Conservation (phyloP, 2,888 invertebrate genomes). For the Monochamus alternatus region DNA sequence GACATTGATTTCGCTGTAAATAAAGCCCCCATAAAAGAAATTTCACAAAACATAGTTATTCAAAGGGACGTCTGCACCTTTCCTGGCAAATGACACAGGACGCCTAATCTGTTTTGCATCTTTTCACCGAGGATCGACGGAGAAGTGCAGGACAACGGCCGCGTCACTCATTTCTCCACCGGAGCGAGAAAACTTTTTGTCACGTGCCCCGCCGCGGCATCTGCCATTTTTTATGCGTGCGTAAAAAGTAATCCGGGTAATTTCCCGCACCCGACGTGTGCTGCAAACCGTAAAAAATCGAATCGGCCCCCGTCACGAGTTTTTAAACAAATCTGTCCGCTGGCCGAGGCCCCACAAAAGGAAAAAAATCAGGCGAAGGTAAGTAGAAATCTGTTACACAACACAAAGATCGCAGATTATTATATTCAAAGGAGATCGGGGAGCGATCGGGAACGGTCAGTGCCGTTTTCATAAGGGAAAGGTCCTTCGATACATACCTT, state of each 20-base stretch:
- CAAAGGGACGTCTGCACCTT: background rate
- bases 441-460: conserved; percentile 66
- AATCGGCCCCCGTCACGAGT: conserved; percentile 45
- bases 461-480: conserved; percentile 61
- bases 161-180: conserved; percentile 55
- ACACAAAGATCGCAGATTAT: conserved; percentile 65
- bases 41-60: too few relatives aligned
- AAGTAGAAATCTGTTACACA: conserved; percentile 58
- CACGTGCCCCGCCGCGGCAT: conserved; percentile 56
- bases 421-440: conserved; percentile 64
- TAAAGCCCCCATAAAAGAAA: too few relatives aligned
- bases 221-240: conserved; percentile 53
- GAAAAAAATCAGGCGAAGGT: conserved; percentile 53
- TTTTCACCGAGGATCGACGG: conserved; percentile 7
- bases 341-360: conserved; percentile 51
- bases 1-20: too few relatives aligned
- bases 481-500: conserved; percentile 49
- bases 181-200: conserved; percentile 54
- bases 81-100: background rate
- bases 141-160: conserved; percentile 9
- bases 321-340: conserved; percentile 43
- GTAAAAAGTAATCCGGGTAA: conserved; percentile 51
- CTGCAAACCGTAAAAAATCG: conserved; percentile 52
- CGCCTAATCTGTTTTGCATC: conserved; percentile 9
- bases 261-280: conserved; percentile 47